Evolutionary conservation across 2,797 vertebrate genomes (phyloP).

Genomic region (Poeciliopsis infans): DNA sequence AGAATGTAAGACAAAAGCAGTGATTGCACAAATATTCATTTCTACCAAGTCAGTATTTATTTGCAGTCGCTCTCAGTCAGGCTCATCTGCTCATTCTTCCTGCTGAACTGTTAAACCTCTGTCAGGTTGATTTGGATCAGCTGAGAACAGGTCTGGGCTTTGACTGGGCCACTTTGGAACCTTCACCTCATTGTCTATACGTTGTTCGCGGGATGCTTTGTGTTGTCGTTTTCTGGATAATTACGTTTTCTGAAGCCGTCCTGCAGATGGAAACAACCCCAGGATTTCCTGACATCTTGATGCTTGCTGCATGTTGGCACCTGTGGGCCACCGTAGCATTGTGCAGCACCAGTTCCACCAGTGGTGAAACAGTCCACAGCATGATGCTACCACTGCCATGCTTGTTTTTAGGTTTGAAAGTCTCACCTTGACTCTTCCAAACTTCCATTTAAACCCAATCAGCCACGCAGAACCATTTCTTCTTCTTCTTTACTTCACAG

Average conservation of each 20-base stretch:
- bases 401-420: no score
- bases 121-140: not conserved
- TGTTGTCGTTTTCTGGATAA: no score
- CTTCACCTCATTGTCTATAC: not conserved
- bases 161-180: not conserved
- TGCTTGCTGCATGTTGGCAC: no score
- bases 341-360: no score
- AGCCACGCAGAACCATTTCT: not conserved
- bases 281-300: no score
- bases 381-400: no score
- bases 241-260: no score
- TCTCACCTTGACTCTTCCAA: no score
- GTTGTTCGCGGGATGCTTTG: no score
- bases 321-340: no score
- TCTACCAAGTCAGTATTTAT: not conserved
- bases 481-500: not conserved
- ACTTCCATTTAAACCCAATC: not conserved
- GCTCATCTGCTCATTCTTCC: not conserved
- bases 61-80: not conserved
- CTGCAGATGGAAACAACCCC: no score
- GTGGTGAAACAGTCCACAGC: no score
- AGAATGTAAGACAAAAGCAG: not conserved
- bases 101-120: not conserved
- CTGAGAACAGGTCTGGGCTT: not conserved
- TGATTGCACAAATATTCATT: not conserved